Evolutionary conservation across 30 jellyfish, hydroid and myxozoan genomes (phyloP).

Genomic region (Hydractinia symbiolongicarpus): DNA sequence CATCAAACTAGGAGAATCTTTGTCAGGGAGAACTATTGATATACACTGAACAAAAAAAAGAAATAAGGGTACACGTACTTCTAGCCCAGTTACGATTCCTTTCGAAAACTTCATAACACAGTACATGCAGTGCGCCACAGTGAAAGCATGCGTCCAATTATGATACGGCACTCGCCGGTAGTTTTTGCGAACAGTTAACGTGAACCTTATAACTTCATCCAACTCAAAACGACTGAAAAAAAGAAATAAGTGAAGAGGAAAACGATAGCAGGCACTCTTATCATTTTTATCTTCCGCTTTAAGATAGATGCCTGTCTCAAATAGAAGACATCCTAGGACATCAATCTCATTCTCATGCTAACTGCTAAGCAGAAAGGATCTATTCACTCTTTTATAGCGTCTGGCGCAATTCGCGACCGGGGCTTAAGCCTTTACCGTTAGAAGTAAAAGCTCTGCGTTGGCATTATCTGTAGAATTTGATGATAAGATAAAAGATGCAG

Average conservation of each 20-base stretch:
- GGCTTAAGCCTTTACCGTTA: too few species aligned
- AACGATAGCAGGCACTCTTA: not conserved
- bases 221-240: constrained; percentile 66
- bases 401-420: not conserved
- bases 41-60: not conserved
- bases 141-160: constrained; percentile 94
- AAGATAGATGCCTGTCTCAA: not conserved
- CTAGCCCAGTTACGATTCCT: constrained; percentile 68
- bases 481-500: not conserved
- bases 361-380: not conserved
- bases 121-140: constrained; percentile 97
- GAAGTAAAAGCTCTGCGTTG: too few species aligned
- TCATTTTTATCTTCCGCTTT: not conserved
- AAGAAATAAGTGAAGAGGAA: not conserved
- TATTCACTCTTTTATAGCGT: not conserved
- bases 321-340: not conserved
- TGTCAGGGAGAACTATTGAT: too few species aligned
- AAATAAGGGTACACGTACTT: constrained; percentile 36
- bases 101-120: constrained; percentile 73
- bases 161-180: constrained; percentile 98
- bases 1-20: too few species aligned
- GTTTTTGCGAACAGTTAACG: constrained; percentile 85
- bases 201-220: constrained; percentile 74
- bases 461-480: too few species aligned
- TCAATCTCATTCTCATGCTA: not conserved